Evolutionary conservation across 2,888 invertebrate species (phyloP), one percentile per base, ranked within the genome.

Genomic region (Torymus texanus): DNA sequence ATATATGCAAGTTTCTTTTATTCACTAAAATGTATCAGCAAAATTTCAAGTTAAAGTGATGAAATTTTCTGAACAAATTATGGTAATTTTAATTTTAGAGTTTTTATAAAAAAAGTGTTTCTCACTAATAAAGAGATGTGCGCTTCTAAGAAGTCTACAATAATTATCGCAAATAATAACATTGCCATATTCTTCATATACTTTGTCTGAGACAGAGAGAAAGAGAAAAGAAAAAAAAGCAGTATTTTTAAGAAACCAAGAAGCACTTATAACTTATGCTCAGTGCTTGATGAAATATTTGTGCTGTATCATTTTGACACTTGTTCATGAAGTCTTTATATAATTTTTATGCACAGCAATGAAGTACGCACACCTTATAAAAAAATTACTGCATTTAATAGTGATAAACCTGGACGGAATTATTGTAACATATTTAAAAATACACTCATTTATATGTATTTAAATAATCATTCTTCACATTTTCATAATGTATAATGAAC

Each of bases 401-500:
- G 50, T 58, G 73, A 16, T 55, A 21, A 13, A 63, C 12, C 53
- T 62, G 62, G 63, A 63, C 63, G 8, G n/a, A 73, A 63, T 58
- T 65, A 18, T 74, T 66, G 24, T 74, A 50, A 21, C 11, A 61
- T 55, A 73, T 29, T 73, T 41, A 41, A 55, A 41, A 51, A 41
- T 14, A 16, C 50, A 62, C 63, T 14, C 16, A 62, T 24, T 62
- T 29, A 16, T 66, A 14, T 66, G 21, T 29, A 29, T 10, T 63
- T 63, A 62, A 56, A 41, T 73, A 24, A 53, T 62, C 10, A 16
- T 65, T 65, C 58, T 41, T 10, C 55, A 24, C 18, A 29, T 50
- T 63, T n/a, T 18, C 50, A 50, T 50, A 16, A 50, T 13, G 16
- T 53, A 58, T 67, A 66, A 55, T 62, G 58, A 58, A 85, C 84